phyloP scores from a whole-genome alignment of 1,140 invertebrate genomes.

The Diuraphis noxia region DNA sequence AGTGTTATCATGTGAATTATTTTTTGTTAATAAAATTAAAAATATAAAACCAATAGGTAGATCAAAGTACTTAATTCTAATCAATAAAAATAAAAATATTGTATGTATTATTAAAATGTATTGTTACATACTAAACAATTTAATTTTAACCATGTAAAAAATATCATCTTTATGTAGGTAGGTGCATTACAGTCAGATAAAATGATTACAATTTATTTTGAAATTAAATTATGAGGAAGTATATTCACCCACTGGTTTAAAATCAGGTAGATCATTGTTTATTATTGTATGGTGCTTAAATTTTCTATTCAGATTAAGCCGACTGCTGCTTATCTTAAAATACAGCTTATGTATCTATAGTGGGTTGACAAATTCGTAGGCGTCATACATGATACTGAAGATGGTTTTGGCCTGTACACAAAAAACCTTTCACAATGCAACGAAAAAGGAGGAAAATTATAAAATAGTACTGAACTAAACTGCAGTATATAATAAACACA shows the following conservation, averaged over 20 bases:
- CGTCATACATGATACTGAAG: constrained; percentile 4
- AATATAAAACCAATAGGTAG: not conserved
- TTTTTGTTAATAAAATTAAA: not conserved
- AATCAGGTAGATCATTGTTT: constrained; percentile 21
- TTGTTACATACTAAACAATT: not conserved
- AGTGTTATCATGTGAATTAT: not conserved
- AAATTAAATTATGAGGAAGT: not conserved
- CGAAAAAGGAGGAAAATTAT: constrained; percentile 21
- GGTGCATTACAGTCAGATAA: not conserved
- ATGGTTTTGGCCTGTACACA: constrained; percentile 3
- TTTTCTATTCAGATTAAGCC: not conserved
- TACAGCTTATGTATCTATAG: not conserved
- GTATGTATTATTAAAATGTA: not conserved
- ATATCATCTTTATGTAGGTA: not conserved
- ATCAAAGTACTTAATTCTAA: not conserved
- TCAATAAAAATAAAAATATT: not conserved
- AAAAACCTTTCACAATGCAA: not conserved
- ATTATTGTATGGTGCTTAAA: constrained; percentile 15
- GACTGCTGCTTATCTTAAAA: not conserved
- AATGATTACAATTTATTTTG: constrained; percentile 32
- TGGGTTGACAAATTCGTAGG: constrained; percentile 35
- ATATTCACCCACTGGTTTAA: constrained; percentile 44
- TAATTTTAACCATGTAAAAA: not conserved
- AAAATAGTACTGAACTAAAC: not conserved
- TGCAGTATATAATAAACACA: not conserved